Conservation (phyloP, 2,888 invertebrate species). For the Rhagonycha lutea region DNA sequence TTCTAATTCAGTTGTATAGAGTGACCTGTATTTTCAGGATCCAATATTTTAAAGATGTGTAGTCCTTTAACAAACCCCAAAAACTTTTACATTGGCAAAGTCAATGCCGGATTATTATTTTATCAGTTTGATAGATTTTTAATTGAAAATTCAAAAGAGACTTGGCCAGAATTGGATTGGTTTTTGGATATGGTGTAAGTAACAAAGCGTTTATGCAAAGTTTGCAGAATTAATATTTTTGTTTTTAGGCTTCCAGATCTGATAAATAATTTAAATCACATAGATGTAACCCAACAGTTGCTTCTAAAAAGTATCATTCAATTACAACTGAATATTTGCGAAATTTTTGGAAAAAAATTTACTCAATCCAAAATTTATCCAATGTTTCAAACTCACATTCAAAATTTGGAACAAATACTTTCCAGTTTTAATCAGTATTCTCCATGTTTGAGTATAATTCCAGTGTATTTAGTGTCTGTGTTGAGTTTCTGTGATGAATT, state of each 20-base stretch:
- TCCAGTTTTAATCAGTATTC: constrained; percentile 61
- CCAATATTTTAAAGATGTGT: constrained; percentile 56
- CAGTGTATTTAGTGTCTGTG: constrained; percentile 64
- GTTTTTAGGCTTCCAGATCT: constrained; percentile 62
- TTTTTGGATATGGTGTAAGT: constrained; percentile 65
- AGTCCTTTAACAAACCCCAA: constrained; percentile 60
- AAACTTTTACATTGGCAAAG: constrained; percentile 64
- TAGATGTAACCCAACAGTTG: constrained; percentile 59
- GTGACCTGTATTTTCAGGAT: constrained; percentile 44
- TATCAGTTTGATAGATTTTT: constrained; percentile 66
- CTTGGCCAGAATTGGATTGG: constrained; percentile 77
- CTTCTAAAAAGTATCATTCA: constrained; percentile 60
- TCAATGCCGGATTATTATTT: constrained; percentile 62
- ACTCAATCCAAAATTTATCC: constrained; percentile 62
- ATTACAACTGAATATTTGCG: constrained; percentile 63
- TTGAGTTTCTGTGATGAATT: constrained; percentile 59
- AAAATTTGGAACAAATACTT: constrained; percentile 65
- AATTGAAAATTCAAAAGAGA: constrained; percentile 63
- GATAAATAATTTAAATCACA: constrained; percentile 60
- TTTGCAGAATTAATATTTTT: constrained; percentile 10
- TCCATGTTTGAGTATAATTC: constrained; percentile 63
- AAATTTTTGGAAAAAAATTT: constrained; percentile 70
- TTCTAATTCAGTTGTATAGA: background rate
- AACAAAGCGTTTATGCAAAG: background rate
- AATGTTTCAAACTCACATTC: constrained; percentile 61